Evolutionary conservation across 2,888 invertebrate species (phyloP).

Genomic region (Philhelius pedissequus): DNA sequence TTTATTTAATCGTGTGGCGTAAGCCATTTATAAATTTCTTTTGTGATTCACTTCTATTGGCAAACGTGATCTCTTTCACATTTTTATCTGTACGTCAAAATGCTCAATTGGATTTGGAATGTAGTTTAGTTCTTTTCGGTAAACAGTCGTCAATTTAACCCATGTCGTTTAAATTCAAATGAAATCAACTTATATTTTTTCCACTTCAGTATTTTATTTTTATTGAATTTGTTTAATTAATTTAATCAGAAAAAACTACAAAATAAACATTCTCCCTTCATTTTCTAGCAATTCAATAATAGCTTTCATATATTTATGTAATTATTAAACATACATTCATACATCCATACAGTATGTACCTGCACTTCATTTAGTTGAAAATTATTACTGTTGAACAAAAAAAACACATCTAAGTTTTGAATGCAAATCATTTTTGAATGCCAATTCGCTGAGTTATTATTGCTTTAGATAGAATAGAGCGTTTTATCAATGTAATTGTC

Average conservation of each 20-base stretch:
- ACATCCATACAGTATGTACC: not conserved
- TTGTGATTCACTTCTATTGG: not conserved
- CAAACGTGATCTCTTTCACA: slow-evolving; percentile 54
- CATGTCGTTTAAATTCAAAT: not conserved
- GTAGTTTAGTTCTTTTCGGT: not conserved
- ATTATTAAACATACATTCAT: no score
- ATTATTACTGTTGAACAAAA: slow-evolving; percentile 4
- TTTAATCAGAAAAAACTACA: not conserved
- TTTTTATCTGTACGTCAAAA: slow-evolving; percentile 15
- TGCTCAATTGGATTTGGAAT: not conserved
- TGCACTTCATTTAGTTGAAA: not conserved
- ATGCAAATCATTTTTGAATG: slow-evolving; percentile 36
- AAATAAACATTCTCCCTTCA: slow-evolving; percentile 2
- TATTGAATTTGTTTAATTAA: not conserved
- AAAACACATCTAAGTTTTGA: slow-evolving; percentile 18
- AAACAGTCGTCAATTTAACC: not conserved
- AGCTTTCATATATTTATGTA: not conserved
- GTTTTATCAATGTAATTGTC: slow-evolving; percentile 19
- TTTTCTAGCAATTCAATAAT: not conserved
- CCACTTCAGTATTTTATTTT: not conserved
- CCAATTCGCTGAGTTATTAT: slow-evolving; percentile 24
- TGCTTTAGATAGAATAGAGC: not conserved
- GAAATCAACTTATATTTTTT: not conserved
- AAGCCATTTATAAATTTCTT: not conserved
- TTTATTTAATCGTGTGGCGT: not conserved